Conservation (phyloP, 2,888 invertebrate species). For the Sphinx pinastri region DNA sequence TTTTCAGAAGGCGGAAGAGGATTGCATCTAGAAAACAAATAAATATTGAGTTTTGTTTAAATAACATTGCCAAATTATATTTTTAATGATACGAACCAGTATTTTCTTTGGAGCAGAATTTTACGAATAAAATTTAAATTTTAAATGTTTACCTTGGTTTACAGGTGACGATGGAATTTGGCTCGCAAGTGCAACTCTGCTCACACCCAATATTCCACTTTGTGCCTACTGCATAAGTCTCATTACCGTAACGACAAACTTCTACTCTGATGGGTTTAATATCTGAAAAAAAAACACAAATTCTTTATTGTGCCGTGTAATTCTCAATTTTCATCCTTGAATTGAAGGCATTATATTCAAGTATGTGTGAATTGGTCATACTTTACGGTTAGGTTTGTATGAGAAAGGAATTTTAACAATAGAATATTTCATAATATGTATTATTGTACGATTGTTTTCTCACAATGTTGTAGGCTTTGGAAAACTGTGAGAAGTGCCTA, state of each 20-base stretch:
- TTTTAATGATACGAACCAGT: too few relatives aligned
- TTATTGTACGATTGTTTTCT: slow-evolving; percentile 9
- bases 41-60: too few relatives aligned
- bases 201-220: slow-evolving; percentile 92
- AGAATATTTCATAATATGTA: background rate
- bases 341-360: background rate
- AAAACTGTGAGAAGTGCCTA: slow-evolving; percentile 1
- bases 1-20: slow-evolving; percentile 85
- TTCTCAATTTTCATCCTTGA: slow-evolving; percentile 6
- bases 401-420: slow-evolving; percentile 10
- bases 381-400: background rate
- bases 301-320: background rate
- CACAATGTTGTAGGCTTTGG: background rate
- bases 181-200: slow-evolving; percentile 90
- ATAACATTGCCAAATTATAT: too few relatives aligned
- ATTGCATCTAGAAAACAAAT: slow-evolving; percentile 79
- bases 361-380: background rate
- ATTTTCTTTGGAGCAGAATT: background rate
- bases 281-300: slow-evolving; percentile 49
- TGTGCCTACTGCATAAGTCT: slow-evolving; percentile 88
- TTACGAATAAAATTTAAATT: too few relatives aligned
- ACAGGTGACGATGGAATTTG: slow-evolving; percentile 89
- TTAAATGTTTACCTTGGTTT: slow-evolving; percentile 82
- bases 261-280: slow-evolving; percentile 58
- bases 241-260: slow-evolving; percentile 86